Evolutionary conservation across 1,140 invertebrate species (phyloP).

Genomic region (Drosophila novamexicana): DNA sequence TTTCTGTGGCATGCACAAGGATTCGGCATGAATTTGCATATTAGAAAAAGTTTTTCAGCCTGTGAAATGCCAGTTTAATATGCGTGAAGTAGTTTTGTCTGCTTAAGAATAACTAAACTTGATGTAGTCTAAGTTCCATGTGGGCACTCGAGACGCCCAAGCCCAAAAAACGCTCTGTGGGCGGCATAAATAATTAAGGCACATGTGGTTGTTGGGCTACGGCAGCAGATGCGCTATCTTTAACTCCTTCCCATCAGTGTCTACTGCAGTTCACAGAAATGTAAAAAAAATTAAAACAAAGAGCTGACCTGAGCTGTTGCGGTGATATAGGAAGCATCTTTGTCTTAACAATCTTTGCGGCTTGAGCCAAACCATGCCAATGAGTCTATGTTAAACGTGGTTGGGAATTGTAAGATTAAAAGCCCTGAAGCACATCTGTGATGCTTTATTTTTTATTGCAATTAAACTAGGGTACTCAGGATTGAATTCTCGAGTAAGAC

Average conservation of each 20-base stretch:
- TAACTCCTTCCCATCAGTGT: not conserved
- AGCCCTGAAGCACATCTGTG: too few species aligned
- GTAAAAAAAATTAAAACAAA: not conserved
- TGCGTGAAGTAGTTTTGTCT: constrained; percentile 77
- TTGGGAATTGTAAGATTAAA: too few species aligned
- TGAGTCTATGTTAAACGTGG: too few species aligned
- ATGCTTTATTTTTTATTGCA: too few species aligned
- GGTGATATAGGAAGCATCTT: too few species aligned
- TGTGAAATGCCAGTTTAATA: constrained; percentile 80
- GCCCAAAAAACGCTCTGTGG: constrained; percentile 36
- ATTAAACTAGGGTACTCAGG: too few species aligned
- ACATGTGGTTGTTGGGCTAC: constrained; percentile 23
- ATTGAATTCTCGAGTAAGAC: too few species aligned
- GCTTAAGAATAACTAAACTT: constrained; percentile 72
- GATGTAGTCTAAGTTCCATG: constrained; percentile 57
- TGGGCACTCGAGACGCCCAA: not conserved
- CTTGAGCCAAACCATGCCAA: too few species aligned
- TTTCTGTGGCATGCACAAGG: constrained; percentile 19
- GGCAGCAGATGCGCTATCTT: constrained; percentile 22
- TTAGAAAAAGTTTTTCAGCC: constrained; percentile 79
- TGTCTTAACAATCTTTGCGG: too few species aligned
- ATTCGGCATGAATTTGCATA: constrained; percentile 79
- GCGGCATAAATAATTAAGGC: constrained; percentile 75
- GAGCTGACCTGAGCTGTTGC: too few species aligned
- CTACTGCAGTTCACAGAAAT: not conserved